phyloP scores from a whole-genome alignment of 2,113 vertebrate species.

The Astur gentilis region DNA sequence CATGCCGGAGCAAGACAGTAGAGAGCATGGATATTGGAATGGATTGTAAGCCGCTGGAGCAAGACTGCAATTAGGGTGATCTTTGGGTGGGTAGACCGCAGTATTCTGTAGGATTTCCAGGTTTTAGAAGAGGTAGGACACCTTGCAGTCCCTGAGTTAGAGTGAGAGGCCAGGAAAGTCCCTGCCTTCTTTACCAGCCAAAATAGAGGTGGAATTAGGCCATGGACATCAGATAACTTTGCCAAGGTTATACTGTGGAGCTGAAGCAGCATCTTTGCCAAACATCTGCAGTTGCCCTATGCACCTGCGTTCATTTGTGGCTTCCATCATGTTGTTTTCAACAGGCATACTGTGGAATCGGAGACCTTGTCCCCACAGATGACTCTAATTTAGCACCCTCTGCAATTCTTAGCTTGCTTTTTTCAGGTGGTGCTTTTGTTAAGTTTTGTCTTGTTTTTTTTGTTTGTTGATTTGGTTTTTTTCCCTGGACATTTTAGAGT shows the following conservation, averaged over 20 bases:
- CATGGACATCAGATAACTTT: neutral
- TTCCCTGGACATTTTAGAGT: neutral
- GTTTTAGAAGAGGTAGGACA: neutral
- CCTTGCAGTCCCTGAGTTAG: neutral
- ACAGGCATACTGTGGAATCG: rapidly evolving
- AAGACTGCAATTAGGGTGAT: rapidly evolving
- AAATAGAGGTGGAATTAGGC: neutral
- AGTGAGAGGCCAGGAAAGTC: neutral
- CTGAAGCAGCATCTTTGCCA: neutral
- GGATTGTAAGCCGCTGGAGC: neutral
- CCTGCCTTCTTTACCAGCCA: neutral
- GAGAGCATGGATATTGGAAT: rapidly evolving
- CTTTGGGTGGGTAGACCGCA: rapidly evolving
- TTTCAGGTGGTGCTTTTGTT: neutral
- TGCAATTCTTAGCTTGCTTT: neutral
- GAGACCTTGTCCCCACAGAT: neutral
- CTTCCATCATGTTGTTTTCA: neutral
- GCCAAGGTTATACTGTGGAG: neutral
- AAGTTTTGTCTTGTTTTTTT: neutral
- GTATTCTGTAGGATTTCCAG: neutral
- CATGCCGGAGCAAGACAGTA: neutral
- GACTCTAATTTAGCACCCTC: neutral
- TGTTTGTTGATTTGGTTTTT: neutral
- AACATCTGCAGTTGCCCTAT: neutral
- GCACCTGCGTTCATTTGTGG: neutral